Evolutionary conservation across 2,113 vertebrate species (phyloP).

Genomic region (Panthera uncia): DNA sequence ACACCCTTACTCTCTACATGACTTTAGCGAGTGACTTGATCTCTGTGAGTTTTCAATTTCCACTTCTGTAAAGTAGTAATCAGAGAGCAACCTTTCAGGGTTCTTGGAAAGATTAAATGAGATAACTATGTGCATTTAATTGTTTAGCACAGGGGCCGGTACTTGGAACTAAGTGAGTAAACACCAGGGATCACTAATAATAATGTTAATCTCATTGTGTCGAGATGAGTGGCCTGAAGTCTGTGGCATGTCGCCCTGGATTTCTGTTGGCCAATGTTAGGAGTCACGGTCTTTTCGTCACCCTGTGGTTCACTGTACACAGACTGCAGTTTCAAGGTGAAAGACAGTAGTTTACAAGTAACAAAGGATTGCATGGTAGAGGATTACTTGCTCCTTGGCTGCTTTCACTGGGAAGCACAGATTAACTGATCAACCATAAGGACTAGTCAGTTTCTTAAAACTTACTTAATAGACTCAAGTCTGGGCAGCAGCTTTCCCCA

Average conservation of each 20-base stretch:
- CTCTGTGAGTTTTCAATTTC: background rate
- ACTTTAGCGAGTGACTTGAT: background rate
- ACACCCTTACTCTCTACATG: background rate
- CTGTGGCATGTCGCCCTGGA: background rate
- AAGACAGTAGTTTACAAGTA: background rate
- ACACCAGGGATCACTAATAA: background rate
- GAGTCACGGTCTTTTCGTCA: background rate
- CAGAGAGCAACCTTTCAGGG: background rate
- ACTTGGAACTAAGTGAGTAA: background rate
- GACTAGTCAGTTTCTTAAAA: slow-evolving; percentile 50
- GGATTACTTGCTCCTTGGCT: background rate
- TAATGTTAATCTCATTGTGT: background rate
- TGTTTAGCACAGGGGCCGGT: background rate
- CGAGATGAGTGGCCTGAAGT: background rate
- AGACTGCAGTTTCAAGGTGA: background rate
- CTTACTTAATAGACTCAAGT: background rate
- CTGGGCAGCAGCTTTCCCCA: background rate
- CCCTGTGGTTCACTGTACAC: background rate
- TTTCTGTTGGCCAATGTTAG: background rate
- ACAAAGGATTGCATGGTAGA: slow-evolving; percentile 12
- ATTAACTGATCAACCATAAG: background rate
- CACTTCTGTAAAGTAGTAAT: background rate
- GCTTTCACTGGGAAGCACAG: background rate
- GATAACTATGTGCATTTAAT: background rate
- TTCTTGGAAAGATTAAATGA: background rate